Percentiles rank a stretch among this genome's conserved stretches.
Conservation (phyloP, 2,797 vertebrate species). For the Typhlichthys eigenmanni region DNA sequence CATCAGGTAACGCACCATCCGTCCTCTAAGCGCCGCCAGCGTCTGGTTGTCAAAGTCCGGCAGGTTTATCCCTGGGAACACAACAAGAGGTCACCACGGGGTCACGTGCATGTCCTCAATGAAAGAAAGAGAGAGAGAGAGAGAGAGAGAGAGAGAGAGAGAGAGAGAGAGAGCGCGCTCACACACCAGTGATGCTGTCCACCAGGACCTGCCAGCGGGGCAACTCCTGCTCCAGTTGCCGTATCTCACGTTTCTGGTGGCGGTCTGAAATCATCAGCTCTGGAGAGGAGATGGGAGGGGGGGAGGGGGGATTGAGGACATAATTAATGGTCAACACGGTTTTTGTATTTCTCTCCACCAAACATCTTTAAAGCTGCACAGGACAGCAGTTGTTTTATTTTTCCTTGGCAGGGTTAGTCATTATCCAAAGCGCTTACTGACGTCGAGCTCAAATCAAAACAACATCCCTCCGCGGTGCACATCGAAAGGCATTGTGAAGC, state of each 20-base stretch:
- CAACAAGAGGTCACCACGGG: background rate
- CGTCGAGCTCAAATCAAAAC: too few relatives aligned
- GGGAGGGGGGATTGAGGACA: too few relatives aligned
- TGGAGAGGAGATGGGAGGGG: slow-evolving; percentile 41
- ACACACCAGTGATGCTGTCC: slow-evolving; percentile 91
- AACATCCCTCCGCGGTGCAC: too few relatives aligned
- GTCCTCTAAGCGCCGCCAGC: slow-evolving; percentile 88
- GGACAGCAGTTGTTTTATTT: too few relatives aligned
- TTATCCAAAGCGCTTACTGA: too few relatives aligned
- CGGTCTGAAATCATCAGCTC: slow-evolving; percentile 93
- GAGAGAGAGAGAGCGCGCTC: background rate
- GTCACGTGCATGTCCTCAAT: background rate
- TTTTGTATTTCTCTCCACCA: too few relatives aligned
- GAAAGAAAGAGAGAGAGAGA: background rate
- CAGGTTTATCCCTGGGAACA: slow-evolving; percentile 88
- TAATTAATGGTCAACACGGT: too few relatives aligned
- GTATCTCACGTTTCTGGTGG: slow-evolving; percentile 93
- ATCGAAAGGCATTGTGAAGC: too few relatives aligned
- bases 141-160: too few relatives aligned
- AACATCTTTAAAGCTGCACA: too few relatives aligned
- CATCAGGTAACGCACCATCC: slow-evolving; percentile 98
- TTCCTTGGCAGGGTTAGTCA: too few relatives aligned
- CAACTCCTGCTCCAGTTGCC: slow-evolving; percentile 92
- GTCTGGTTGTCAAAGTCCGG: slow-evolving; percentile 97
- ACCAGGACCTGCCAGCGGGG: slow-evolving; percentile 96